Evolutionary conservation across 2,113 vertebrate species (phyloP).

Genomic region (Syrrhaptes paradoxus): DNA sequence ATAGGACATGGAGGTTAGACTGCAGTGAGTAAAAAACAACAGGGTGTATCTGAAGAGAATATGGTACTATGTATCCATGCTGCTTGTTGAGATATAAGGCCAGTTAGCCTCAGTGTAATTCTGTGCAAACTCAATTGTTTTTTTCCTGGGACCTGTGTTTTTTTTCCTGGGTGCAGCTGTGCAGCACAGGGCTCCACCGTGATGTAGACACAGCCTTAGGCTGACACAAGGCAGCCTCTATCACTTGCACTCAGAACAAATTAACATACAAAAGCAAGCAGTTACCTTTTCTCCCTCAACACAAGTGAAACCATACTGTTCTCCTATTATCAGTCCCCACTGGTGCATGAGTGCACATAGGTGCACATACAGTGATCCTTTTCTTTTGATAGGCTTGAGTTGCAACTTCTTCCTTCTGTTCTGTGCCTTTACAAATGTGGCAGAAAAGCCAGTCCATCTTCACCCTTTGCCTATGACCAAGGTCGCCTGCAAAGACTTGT

Average conservation of each 20-base stretch:
- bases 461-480: neutral
- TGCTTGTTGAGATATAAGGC: neutral
- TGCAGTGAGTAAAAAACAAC: neutral
- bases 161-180: rapidly evolving
- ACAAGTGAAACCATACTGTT: neutral
- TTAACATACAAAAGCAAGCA: neutral
- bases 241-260: neutral
- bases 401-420: neutral
- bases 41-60: neutral
- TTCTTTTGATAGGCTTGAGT: neutral
- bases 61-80: neutral
- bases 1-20: neutral
- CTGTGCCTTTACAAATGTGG: neutral
- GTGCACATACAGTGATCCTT: neutral
- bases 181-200: neutral
- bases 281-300: neutral
- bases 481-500: neutral
- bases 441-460: neutral
- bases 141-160: neutral
- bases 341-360: neutral
- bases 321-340: neutral
- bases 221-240: neutral
- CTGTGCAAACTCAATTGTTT: neutral
- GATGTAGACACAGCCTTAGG: neutral
- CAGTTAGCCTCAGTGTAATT: neutral